These are phyloP conservation scores for Rhagium mordax DNA, from an alignment of 2,888 invertebrate genomes.

Conservation along the genomic window DNA sequence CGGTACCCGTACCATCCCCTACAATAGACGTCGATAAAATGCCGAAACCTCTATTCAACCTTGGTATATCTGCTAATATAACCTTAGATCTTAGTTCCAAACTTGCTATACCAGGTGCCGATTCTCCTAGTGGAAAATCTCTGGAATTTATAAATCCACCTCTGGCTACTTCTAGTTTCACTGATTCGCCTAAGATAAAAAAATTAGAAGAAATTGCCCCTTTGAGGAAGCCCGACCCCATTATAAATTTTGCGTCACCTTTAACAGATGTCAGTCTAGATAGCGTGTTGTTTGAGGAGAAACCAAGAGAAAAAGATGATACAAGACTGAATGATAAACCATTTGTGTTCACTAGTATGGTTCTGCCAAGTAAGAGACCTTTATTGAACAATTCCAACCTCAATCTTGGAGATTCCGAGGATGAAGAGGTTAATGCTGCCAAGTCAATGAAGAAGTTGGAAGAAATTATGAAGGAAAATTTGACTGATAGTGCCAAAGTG, in stretches of 20 bases:
- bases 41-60: slow-evolving; percentile 44
- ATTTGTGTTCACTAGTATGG: slow-evolving; percentile 58
- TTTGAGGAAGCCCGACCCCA: neutral
- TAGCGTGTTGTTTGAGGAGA: slow-evolving; percentile 5
- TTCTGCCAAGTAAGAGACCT: slow-evolving; percentile 57
- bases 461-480: slow-evolving; percentile 41
- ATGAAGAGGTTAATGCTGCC: slow-evolving; percentile 53
- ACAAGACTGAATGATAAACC: slow-evolving; percentile 44
- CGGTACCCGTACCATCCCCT: slow-evolving; percentile 55
- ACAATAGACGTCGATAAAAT: slow-evolving; percentile 45
- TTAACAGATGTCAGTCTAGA: slow-evolving; percentile 10
- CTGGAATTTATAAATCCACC: neutral
- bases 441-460: slow-evolving; percentile 52
- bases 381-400: slow-evolving; percentile 57
- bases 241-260: neutral
- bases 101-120: slow-evolving; percentile 26
- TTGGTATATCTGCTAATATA: slow-evolving; percentile 47
- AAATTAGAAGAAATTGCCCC: neutral
- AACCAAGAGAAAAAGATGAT: neutral
- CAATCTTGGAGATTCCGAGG: slow-evolving; percentile 60
- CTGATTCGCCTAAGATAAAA: slow-evolving; percentile 29
- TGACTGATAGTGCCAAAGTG: neutral
- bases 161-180: slow-evolving; percentile 31
- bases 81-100: slow-evolving; percentile 46
- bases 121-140: slow-evolving; percentile 6